Percentiles rank a stretch among this genome's conserved stretches.
Evolutionary conservation across 2,888 invertebrate genomes (phyloP).

Genomic region (Cordylochernes scorpioides): DNA sequence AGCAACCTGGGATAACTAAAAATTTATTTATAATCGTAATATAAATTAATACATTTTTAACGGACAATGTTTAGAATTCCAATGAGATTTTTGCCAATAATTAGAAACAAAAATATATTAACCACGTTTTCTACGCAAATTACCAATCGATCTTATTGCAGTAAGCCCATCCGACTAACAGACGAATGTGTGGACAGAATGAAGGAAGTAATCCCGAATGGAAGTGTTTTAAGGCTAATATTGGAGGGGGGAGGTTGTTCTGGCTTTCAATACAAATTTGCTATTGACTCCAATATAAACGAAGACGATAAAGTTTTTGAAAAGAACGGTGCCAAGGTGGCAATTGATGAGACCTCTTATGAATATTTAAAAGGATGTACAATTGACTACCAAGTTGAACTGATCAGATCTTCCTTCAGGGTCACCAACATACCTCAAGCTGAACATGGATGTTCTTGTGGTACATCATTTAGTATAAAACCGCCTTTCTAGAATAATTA

Average conservation of each 20-base stretch:
- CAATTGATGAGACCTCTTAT: constrained; percentile 67
- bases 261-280: constrained; percentile 94
- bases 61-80: too few species aligned
- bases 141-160: too few species aligned
- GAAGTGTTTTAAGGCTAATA: constrained; percentile 40
- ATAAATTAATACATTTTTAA: too few species aligned
- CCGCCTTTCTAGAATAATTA: too few species aligned
- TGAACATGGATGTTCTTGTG: constrained; percentile 91
- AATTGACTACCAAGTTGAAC: constrained; percentile 74
- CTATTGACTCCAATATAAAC: constrained; percentile 34
- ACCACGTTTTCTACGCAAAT: too few species aligned
- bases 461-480: constrained; percentile 78
- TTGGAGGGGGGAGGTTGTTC: constrained; percentile 98
- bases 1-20: too few species aligned
- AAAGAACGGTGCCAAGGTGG: constrained; percentile 48
- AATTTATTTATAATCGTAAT: too few species aligned
- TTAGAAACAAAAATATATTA: too few species aligned
- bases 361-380: constrained; percentile 78
- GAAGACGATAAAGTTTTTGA: constrained; percentile 25
- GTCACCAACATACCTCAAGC: constrained; percentile 79
- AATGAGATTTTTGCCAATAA: too few species aligned
- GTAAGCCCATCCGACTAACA: constrained; percentile 7
- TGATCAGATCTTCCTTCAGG: constrained; percentile 78
- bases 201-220: constrained; percentile 17
- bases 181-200: constrained; percentile 14